Conservation (phyloP, 2,113 vertebrate genomes). For the Hypanus sabinus region DNA sequence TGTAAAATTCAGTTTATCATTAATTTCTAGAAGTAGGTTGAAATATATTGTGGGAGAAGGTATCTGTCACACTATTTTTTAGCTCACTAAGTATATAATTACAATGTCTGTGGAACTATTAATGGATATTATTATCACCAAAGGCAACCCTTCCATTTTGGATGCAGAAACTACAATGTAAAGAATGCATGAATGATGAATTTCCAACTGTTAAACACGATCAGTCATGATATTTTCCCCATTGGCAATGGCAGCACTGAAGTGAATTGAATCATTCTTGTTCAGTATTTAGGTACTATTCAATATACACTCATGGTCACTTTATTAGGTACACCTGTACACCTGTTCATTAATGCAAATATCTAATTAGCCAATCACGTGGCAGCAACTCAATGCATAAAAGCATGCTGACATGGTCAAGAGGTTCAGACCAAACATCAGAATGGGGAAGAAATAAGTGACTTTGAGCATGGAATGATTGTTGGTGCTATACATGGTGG, state of each 20-base stretch:
- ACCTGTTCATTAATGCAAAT: too few species aligned
- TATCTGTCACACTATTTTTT: not conserved
- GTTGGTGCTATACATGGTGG: too few species aligned
- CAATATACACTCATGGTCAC: not conserved
- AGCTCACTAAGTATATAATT: not conserved
- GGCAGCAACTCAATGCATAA: too few species aligned
- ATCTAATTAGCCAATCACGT: too few species aligned
- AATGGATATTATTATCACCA: not conserved
- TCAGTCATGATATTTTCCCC: not conserved
- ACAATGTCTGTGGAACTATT: not conserved
- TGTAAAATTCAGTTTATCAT: not conserved
- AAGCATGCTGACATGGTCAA: too few species aligned
- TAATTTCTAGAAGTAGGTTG: not conserved
- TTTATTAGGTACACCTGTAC: too few species aligned
- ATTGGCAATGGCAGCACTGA: not conserved
- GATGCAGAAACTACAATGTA: not conserved
- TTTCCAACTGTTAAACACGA: not conserved
- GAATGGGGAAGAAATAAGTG: too few species aligned
- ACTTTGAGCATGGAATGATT: too few species aligned
- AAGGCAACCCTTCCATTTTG: not conserved
- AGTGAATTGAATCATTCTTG: not conserved
- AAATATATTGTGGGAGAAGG: not conserved
- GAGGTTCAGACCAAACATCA: too few species aligned
- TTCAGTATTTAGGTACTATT: not conserved
- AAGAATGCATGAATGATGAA: not conserved